These are phyloP conservation scores for Platalea minor DNA, from an alignment of 2,797 vertebrate species.

Conservation along the genomic window DNA sequence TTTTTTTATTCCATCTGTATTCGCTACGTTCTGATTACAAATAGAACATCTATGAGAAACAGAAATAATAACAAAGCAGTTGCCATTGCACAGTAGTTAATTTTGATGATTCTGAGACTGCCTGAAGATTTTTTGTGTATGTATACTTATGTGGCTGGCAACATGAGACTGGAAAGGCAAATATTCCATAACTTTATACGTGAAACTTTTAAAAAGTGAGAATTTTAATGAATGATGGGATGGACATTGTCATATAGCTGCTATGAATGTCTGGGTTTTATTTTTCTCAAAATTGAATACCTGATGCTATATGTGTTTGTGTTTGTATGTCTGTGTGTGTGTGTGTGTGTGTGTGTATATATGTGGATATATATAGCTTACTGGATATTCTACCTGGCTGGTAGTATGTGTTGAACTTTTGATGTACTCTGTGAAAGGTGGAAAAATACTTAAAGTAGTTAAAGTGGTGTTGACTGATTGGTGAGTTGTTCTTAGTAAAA, in stretches of 20 bases:
- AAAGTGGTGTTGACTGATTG: conserved; percentile 45
- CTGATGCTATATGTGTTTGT: background rate
- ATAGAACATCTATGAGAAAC: background rate
- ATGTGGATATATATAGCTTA: background rate
- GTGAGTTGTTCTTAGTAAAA: conserved; percentile 49
- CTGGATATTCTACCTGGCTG: conserved; percentile 32
- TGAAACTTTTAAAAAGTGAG: background rate
- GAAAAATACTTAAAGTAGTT: conserved; percentile 45
- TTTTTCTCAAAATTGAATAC: background rate
- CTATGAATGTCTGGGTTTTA: background rate
- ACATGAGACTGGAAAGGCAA: background rate
- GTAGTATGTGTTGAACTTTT: conserved; percentile 18
- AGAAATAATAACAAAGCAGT: background rate
- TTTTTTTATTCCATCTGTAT: background rate
- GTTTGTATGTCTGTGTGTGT: background rate
- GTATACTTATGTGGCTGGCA: background rate
- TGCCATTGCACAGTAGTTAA: background rate
- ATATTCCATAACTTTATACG: background rate
- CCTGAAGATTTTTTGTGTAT: background rate
- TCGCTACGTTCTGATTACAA: background rate
- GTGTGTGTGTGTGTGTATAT: background rate
- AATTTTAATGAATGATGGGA: background rate
- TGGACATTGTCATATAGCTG: background rate
- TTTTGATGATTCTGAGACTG: background rate
- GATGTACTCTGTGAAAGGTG: conserved; percentile 25